Percentiles rank a stretch among this genome's conserved stretches.
phyloP scores from a whole-genome alignment of 2,113 vertebrate genomes.

The Oreochromis tanganicae region DNA sequence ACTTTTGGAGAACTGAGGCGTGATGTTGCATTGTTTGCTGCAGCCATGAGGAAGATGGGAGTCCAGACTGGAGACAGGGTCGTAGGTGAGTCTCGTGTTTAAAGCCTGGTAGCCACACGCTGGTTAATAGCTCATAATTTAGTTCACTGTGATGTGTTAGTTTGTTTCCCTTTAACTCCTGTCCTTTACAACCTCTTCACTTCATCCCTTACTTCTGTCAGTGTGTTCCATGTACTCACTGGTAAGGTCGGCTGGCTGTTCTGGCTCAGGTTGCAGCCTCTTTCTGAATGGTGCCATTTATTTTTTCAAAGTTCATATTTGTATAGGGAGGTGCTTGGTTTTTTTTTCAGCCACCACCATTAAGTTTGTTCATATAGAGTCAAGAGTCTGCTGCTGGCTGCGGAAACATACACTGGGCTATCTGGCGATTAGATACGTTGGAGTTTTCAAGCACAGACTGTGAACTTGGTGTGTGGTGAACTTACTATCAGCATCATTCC shows the following conservation, averaged over 20 bases:
- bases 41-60: constrained; percentile 94
- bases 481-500: neutral
- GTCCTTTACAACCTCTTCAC: neutral
- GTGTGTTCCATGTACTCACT: neutral
- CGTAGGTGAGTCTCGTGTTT: constrained; percentile 77
- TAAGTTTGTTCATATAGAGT: neutral
- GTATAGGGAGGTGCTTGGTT: neutral
- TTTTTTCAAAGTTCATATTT: constrained; percentile 25
- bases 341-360: neutral
- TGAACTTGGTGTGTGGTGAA: neutral
- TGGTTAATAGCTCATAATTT: neutral
- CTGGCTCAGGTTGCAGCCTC: neutral
- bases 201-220: neutral
- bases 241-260: neutral
- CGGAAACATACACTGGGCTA: neutral
- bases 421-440: neutral
- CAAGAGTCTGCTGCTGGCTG: neutral
- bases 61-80: constrained; percentile 85
- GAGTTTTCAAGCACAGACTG: neutral
- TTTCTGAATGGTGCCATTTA: constrained; percentile 36
- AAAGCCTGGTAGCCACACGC: neutral
- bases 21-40: constrained; percentile 85
- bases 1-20: constrained; percentile 85
- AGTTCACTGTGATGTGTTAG: neutral
- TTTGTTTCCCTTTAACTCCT: neutral